Evolutionary conservation across 2,888 invertebrate species (phyloP).

Genomic region (Meta bourneti): DNA sequence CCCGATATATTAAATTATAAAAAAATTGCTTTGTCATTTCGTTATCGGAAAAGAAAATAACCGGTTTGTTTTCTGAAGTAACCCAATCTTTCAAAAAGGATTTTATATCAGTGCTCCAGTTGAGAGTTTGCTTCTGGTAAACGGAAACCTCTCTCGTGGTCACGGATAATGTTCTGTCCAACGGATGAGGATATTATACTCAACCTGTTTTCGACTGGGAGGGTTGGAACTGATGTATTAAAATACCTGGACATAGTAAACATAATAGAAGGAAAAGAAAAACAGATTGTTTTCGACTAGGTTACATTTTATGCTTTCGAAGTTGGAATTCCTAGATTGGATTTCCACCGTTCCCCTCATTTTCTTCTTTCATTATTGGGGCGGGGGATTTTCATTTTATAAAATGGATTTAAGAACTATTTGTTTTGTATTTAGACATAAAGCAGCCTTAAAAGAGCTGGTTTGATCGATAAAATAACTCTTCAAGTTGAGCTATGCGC

Average conservation of each 20-base stretch:
- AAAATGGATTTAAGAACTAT: neutral
- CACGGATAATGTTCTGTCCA: neutral
- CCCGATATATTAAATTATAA: too few species aligned
- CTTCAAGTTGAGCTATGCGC: too few species aligned
- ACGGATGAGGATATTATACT: conserved; percentile 13
- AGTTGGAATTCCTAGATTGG: neutral
- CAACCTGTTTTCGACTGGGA: neutral
- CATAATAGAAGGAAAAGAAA: neutral
- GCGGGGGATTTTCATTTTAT: neutral
- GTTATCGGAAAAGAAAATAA: neutral
- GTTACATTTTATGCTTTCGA: neutral
- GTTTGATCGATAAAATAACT: too few species aligned
- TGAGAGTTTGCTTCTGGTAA: conserved; percentile 2
- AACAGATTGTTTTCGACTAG: neutral
- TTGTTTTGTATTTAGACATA: neutral
- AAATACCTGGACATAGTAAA: neutral
- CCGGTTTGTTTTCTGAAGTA: neutral
- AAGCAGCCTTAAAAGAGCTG: neutral
- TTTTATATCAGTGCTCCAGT: neutral
- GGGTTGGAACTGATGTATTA: neutral
- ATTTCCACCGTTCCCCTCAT: neutral
- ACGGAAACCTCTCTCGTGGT: conserved; percentile 7
- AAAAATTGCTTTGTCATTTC: too few species aligned
- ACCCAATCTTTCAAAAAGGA: neutral
- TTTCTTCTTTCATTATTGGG: neutral